Evolutionary conservation across 2,797 vertebrate genomes (phyloP).

Genomic region (Molossus molossus): DNA sequence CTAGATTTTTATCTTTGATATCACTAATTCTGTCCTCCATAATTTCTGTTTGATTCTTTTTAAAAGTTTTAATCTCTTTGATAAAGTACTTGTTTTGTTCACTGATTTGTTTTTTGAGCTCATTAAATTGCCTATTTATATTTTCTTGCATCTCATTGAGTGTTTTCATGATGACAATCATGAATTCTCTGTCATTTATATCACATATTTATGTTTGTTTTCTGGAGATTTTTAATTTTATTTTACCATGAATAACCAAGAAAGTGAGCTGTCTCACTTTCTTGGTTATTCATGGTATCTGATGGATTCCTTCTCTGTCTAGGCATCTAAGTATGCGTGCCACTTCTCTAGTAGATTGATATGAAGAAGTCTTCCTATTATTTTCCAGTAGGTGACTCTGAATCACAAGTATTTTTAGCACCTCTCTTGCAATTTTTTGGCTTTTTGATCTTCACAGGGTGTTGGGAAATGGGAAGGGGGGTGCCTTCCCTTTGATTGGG

Average conservation of each 20-base stretch:
- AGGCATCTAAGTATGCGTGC: neutral
- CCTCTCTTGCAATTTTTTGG: neutral
- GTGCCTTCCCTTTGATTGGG: too few relatives aligned
- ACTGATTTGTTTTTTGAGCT: neutral
- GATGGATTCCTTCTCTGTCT: too few relatives aligned
- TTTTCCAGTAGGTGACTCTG: neutral
- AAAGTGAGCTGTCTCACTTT: too few relatives aligned
- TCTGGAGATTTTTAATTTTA: neutral
- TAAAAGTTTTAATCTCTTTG: neutral
- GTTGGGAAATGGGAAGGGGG: too few relatives aligned
- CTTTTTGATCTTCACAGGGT: too few relatives aligned
- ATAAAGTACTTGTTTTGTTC: neutral
- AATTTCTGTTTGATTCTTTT: neutral
- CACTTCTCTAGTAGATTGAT: neutral
- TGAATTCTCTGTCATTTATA: neutral
- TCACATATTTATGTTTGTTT: neutral
- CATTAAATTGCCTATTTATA: neutral
- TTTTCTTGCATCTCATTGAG: neutral
- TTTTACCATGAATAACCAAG: too few relatives aligned
- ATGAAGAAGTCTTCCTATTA: neutral
- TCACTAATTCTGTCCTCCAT: neutral
- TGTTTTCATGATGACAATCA: neutral
- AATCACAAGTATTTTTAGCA: neutral
- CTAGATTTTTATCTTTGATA: neutral
- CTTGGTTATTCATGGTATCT: too few relatives aligned